Conservation (phyloP, 2,888 invertebrate genomes). For the Tetranychus truncatus region DNA sequence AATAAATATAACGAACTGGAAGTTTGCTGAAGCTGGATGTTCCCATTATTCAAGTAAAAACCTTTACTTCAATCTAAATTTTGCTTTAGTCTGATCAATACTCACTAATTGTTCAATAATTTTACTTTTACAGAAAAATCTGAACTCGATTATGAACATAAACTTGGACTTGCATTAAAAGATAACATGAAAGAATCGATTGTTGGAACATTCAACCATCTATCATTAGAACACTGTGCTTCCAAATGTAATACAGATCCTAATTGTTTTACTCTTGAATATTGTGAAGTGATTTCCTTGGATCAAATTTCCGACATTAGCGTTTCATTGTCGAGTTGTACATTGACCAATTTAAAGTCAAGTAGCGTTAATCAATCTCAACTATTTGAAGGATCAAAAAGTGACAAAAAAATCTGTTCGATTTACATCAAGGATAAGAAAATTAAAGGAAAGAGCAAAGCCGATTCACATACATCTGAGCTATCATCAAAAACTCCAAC, state of each 20-base stretch:
- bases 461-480: too few relatives aligned
- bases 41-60: neutral
- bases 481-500: too few relatives aligned
- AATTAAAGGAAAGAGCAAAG: neutral
- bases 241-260: neutral
- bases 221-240: neutral
- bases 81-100: too few relatives aligned
- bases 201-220: neutral
- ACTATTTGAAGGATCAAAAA: neutral
- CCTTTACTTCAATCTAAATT: too few relatives aligned
- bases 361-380: neutral
- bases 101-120: too few relatives aligned
- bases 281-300: neutral
- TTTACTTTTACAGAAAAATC: neutral
- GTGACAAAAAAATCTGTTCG: neutral
- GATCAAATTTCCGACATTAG: neutral
- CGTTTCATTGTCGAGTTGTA: neutral
- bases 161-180: neutral
- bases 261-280: neutral
- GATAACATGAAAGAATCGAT: neutral
- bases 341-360: neutral
- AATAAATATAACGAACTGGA: too few relatives aligned
- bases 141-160: neutral
- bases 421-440: neutral
- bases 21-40: too few relatives aligned